phyloP scores from a whole-genome alignment of 2,888 invertebrate genomes.

The Agelastica alni region DNA sequence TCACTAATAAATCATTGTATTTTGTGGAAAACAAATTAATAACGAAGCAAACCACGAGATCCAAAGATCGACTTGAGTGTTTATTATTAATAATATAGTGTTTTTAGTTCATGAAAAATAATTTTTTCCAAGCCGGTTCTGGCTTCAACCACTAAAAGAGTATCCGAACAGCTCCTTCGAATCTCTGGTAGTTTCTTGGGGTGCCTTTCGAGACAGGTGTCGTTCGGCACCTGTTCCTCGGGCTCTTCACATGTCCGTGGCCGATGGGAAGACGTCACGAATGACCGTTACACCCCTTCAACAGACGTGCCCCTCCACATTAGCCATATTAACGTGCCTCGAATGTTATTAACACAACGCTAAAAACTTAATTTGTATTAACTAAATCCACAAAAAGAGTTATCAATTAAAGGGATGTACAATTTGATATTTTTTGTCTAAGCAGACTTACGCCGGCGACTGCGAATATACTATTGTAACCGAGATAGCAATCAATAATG shows the following conservation, averaged over 20 bases:
- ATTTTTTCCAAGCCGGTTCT: slow-evolving; percentile 1
- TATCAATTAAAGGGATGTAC: no score
- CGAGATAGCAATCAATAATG: slow-evolving; percentile 32
- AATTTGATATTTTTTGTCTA: no score
- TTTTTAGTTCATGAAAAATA: no score
- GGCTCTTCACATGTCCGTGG: slow-evolving; percentile 50
- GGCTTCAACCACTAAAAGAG: slow-evolving; percentile 10
- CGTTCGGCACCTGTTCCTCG: slow-evolving; percentile 47
- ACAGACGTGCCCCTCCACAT: slow-evolving; percentile 26
- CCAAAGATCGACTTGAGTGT: no score
- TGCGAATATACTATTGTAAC: neutral
- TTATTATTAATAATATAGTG: no score
- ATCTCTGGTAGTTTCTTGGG: slow-evolving; percentile 31
- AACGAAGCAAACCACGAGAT: no score
- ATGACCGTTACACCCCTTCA: slow-evolving; percentile 47
- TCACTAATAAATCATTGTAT: no score
- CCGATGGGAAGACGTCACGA: slow-evolving; percentile 42
- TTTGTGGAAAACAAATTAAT: no score
- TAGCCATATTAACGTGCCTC: no score
- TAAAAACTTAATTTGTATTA: no score
- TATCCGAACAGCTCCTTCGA: slow-evolving; percentile 19
- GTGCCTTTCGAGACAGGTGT: slow-evolving; percentile 44
- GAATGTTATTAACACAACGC: no score
- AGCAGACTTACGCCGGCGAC: neutral
- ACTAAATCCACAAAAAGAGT: no score